These are phyloP conservation scores for Cuniculus paca DNA, from an alignment of 2,797 vertebrate species.

Conservation along the genomic window DNA sequence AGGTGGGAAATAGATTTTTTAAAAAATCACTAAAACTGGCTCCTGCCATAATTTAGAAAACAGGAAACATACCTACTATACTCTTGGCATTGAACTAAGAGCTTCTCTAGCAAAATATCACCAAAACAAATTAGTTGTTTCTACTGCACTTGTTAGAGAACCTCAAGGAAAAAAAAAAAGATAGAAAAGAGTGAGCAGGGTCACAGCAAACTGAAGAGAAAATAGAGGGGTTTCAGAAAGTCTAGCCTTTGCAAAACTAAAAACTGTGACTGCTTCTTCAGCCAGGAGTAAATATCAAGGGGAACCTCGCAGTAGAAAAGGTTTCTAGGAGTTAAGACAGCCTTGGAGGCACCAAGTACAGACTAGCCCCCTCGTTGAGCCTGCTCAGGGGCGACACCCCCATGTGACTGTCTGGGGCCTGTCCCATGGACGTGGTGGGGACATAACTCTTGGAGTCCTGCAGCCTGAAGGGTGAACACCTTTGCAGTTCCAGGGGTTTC, in stretches of 20 bases:
- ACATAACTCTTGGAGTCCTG: background rate
- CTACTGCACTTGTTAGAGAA: background rate
- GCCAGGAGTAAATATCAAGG: fast-evolving
- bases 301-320: background rate
- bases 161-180: background rate
- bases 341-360: background rate
- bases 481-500: background rate
- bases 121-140: background rate
- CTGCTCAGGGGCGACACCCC: background rate
- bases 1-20: background rate
- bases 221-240: background rate
- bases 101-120: slow-evolving; percentile 63
- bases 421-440: background rate
- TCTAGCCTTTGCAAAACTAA: background rate
- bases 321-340: background rate
- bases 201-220: background rate
- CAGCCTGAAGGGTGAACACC: background rate
- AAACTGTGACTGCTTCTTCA: background rate
- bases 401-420: fast-evolving
- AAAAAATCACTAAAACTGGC: background rate
- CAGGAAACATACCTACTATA: slow-evolving; percentile 46
- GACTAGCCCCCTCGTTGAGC: background rate
- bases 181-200: background rate
- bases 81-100: background rate
- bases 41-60: slow-evolving; percentile 35